Evolutionary conservation across 2,888 invertebrate genomes (phyloP).

Genomic region (Leptinotarsa rubiginosa): DNA sequence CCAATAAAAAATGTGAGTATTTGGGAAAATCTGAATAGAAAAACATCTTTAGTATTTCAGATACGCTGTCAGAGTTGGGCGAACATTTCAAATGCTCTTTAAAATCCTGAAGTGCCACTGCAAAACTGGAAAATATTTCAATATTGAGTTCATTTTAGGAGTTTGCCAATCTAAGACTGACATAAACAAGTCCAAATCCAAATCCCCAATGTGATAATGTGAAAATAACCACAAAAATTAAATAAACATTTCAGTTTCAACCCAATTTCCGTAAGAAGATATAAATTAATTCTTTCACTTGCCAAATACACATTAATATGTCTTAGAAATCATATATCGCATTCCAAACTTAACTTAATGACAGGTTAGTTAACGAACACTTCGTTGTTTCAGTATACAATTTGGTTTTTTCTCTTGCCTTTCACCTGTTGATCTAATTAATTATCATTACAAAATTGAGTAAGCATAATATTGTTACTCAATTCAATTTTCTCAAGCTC

Average conservation of each 20-base stretch:
- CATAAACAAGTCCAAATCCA: too few relatives aligned
- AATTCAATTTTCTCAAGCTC: conserved; percentile 16
- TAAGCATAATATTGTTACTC: conserved; percentile 12
- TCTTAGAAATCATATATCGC: neutral
- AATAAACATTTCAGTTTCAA: neutral
- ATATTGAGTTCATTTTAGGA: too few relatives aligned
- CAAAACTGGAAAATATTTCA: too few relatives aligned
- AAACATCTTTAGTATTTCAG: too few relatives aligned
- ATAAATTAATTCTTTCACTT: neutral
- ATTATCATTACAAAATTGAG: conserved; percentile 14
- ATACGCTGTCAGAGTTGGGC: too few relatives aligned
- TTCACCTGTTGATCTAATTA: conserved; percentile 19
- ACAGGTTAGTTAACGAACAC: neutral
- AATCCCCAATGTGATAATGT: too few relatives aligned
- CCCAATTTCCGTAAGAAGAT: neutral
- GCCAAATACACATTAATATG: conserved; percentile 3
- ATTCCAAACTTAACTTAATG: conserved; percentile 11
- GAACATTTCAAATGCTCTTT: too few relatives aligned
- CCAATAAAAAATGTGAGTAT: too few relatives aligned
- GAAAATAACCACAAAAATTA: too few relatives aligned
- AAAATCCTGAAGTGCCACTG: too few relatives aligned
- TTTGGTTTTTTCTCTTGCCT: conserved; percentile 14
- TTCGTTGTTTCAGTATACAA: conserved; percentile 1
- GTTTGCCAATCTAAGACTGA: too few relatives aligned
- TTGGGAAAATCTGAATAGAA: too few relatives aligned